A percentile compares a stretch with the other conserved stretches of the same genome.
Evolutionary conservation across 2,113 vertebrate genomes (phyloP).

Genomic region (Gopherus flavomarginatus): DNA sequence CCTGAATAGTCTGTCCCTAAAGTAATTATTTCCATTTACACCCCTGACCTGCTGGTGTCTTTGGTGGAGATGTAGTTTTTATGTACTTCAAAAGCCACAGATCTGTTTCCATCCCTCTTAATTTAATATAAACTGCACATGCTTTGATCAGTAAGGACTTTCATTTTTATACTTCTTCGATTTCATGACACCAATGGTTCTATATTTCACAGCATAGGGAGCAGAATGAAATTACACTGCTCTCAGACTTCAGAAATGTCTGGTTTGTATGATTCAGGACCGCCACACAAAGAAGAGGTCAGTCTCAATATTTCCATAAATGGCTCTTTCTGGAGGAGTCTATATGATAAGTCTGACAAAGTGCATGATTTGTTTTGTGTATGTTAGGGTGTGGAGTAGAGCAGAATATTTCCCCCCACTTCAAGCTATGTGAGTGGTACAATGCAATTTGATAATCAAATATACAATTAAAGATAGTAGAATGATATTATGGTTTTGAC

Average conservation of each 20-base stretch:
- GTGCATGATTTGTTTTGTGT: slow-evolving; percentile 29
- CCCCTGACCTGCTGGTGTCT: slow-evolving; percentile 77
- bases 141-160: slow-evolving; percentile 79
- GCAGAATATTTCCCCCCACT: neutral
- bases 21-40: slow-evolving; percentile 83
- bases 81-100: slow-evolving; percentile 79
- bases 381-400: slow-evolving; percentile 4
- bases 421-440: neutral
- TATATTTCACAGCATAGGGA: slow-evolving; percentile 79
- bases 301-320: slow-evolving; percentile 78
- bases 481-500: neutral
- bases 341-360: slow-evolving; percentile 34
- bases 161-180: slow-evolving; percentile 81
- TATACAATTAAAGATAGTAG: neutral
- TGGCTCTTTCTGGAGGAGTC: slow-evolving; percentile 52
- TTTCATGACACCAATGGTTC: slow-evolving; percentile 78
- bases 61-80: slow-evolving; percentile 70
- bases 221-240: slow-evolving; percentile 79
- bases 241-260: slow-evolving; percentile 79
- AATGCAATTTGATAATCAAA: neutral
- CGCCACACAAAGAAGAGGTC: slow-evolving; percentile 75
- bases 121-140: slow-evolving; percentile 82
- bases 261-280: slow-evolving; percentile 79
- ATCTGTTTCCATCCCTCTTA: slow-evolving; percentile 78
- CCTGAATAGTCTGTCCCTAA: slow-evolving; percentile 78